A percentile compares a stretch with the other conserved stretches of the same genome.
phyloP scores from a whole-genome alignment of 2,888 invertebrate genomes.

The Xylocampa areola region DNA sequence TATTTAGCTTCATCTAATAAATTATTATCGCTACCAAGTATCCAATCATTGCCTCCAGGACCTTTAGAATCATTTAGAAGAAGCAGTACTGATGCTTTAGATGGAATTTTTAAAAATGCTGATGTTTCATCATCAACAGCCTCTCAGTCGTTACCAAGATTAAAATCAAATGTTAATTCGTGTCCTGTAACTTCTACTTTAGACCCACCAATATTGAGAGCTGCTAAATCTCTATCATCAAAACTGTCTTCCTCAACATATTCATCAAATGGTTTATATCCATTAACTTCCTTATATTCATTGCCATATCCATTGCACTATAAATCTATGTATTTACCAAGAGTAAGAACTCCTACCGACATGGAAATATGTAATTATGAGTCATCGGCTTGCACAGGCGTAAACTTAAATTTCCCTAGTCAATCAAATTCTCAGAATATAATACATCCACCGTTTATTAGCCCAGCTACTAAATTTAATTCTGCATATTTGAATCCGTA shows the following conservation, averaged over 20 bases:
- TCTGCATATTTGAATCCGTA: neutral
- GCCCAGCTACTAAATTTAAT: neutral
- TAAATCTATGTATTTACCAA: constrained; percentile 27
- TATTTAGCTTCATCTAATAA: constrained; percentile 1
- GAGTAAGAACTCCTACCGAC: constrained; percentile 26
- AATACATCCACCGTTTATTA: neutral
- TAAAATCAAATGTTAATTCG: neutral
- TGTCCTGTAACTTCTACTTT: neutral
- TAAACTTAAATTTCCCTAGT: neutral
- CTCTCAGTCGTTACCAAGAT: neutral
- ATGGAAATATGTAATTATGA: neutral
- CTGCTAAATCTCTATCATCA: neutral
- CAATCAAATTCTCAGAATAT: neutral
- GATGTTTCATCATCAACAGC: neutral
- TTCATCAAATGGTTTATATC: neutral
- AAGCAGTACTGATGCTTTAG: neutral
- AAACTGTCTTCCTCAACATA: neutral
- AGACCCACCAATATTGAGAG: neutral
- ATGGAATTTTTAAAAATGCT: neutral
- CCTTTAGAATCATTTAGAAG: constrained; percentile 13
- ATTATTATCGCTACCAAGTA: neutral
- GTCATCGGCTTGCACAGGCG: neutral
- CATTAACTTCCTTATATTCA: neutral
- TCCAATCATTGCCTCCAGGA: constrained; percentile 16
- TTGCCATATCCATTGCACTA: constrained; percentile 24